These are phyloP conservation scores for Pseudorhombus dupliciocellatus DNA, from an alignment of 2,113 vertebrate genomes.

Conservation along the genomic window DNA sequence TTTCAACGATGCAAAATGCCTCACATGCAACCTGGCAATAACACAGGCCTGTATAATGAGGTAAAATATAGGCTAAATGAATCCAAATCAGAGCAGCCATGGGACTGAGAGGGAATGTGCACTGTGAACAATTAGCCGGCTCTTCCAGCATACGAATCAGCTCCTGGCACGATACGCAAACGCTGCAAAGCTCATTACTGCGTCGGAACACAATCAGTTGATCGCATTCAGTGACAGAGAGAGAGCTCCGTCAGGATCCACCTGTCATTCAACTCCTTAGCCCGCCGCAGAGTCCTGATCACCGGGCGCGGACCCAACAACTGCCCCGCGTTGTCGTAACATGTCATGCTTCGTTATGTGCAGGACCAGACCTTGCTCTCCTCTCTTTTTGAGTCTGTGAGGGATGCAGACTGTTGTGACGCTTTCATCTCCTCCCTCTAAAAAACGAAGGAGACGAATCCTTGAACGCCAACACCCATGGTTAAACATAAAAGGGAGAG, in stretches of 20 bases:
- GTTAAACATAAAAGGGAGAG: slow-evolving; percentile 76
- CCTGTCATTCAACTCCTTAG: slow-evolving; percentile 56
- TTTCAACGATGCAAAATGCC: slow-evolving; percentile 69
- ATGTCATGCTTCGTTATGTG: slow-evolving; percentile 63
- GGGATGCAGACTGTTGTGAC: slow-evolving; percentile 66
- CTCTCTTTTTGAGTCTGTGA: slow-evolving; percentile 51
- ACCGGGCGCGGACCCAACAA: slow-evolving; percentile 43
- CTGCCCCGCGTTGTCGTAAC: slow-evolving; percentile 51
- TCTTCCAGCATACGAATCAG: slow-evolving; percentile 72
- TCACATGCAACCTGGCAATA: slow-evolving; percentile 70
- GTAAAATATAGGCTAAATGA: slow-evolving; percentile 78
- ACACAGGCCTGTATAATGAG: slow-evolving; percentile 72
- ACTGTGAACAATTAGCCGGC: slow-evolving; percentile 72
- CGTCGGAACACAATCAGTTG: slow-evolving; percentile 63
- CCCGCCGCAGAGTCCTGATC: slow-evolving; percentile 45
- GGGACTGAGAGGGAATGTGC: slow-evolving; percentile 63
- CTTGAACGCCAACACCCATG: slow-evolving; percentile 69
- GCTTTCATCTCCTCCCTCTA: slow-evolving; percentile 62
- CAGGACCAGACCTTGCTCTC: slow-evolving; percentile 37
- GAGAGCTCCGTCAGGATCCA: slow-evolving; percentile 46
- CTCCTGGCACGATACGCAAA: slow-evolving; percentile 57
- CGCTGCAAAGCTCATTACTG: slow-evolving; percentile 75
- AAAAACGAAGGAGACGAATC: slow-evolving; percentile 20
- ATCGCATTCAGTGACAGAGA: slow-evolving; percentile 50
- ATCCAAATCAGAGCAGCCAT: slow-evolving; percentile 73